Evolutionary conservation across 2,113 vertebrate species (phyloP).

Genomic region (Eptatretus burgeri): DNA sequence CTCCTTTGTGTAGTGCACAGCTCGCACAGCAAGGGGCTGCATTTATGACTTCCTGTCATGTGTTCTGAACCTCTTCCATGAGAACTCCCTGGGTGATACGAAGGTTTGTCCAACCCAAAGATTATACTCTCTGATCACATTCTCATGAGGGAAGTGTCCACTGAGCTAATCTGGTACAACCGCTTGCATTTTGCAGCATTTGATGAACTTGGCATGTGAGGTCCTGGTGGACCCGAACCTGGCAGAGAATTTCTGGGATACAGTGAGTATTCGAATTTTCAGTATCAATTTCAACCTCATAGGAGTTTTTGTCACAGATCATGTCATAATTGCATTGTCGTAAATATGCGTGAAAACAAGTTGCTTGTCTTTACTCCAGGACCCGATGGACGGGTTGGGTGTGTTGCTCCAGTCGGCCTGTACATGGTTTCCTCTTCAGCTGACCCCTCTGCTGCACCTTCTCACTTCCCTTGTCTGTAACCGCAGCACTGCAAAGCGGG

Average conservation of each 20-base stretch:
- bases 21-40: constrained; percentile 2
- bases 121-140: no score
- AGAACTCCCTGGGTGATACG: not conserved
- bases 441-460: constrained; percentile 3
- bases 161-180: no score
- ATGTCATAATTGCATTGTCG: no score
- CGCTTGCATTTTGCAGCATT: not conserved
- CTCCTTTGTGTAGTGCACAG: not conserved
- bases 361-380: not conserved
- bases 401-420: not conserved
- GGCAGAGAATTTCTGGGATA: not conserved
- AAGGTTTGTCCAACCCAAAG: not conserved
- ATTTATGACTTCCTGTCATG: not conserved
- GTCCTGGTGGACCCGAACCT: not conserved
- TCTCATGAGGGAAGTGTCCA: no score
- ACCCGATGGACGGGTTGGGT: not conserved
- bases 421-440: not conserved
- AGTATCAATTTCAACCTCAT: no score
- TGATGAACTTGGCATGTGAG: constrained; percentile 5
- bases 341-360: no score
- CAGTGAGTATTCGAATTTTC: not conserved
- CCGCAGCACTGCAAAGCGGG: constrained; percentile 1
- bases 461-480: not conserved
- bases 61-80: not conserved
- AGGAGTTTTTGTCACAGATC: no score